Base-by-base conservation (phyloP, 2,888 invertebrate genomes). In the Dastarcus helophoroides region DNA sequence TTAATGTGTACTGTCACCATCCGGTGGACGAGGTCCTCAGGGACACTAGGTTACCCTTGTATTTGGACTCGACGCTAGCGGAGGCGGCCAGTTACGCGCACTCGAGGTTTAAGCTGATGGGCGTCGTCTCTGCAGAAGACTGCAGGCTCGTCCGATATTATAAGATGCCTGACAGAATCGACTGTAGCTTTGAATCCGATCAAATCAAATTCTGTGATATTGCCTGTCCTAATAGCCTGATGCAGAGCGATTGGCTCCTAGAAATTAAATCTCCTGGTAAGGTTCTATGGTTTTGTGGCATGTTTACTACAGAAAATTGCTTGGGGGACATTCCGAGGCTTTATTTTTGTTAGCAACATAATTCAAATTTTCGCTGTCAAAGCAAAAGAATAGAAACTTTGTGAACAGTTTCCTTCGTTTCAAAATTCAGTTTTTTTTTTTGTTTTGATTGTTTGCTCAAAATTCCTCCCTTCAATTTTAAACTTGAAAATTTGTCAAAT, bases 111-210 rank as follows among this genome's bases (percentile, higher is more conserved):
- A 66, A 68, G 38, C 60, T 80, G 19, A 69, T 73, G 14, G 60
- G 61, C 12, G 51, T 69, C 34, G 71, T 76, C 2, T 68, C 73
- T 3, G 43, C 74, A n/a, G 69, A 74, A 29, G 72, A 76, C 38
- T 80, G 79, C 47, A 72, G 84, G 3, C 61, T 86, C 14, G 81
- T 84, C 11, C 70, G 68, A 32, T 85, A 77, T 48, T 74, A 81
- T 47, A 68, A 69, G 31, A 58, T 62, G 25, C 65, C 66, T 35
- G 77, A 78, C 38, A 66, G 71, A 6, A 71, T 84, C 14, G 72
- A 78, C 38, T 67, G 69, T 37, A 80, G 77, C 33, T 78, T 76
- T 47, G 78, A 79, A 37, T 68, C 64, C 26, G 72, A 73, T 22
- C 58, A 69, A 3, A 62, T 67, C 25, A 58, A 49, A 42, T 62